Percentiles rank a stretch among this genome's conserved stretches.
phyloP scores from a whole-genome alignment of 2,888 invertebrate genomes.

The Nomada ruficornis region DNA sequence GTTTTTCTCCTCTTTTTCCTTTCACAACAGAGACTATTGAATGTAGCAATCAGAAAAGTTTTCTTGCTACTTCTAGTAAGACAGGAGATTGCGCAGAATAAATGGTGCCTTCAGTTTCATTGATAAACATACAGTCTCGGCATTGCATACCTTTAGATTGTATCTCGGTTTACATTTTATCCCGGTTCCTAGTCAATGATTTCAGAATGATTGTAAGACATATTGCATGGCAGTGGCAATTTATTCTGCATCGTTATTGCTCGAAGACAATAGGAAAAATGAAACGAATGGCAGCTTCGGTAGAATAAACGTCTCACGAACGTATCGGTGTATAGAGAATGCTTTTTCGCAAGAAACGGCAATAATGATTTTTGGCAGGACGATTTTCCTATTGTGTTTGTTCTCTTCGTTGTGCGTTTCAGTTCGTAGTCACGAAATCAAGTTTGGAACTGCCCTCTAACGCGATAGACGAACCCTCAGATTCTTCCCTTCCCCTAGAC shows the following conservation, averaged over 20 bases:
- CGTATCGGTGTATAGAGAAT: constrained; percentile 13
- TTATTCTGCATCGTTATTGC: constrained; percentile 30
- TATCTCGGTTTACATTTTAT: constrained; percentile 15
- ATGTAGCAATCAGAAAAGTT: constrained; percentile 43
- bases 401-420: constrained; percentile 67
- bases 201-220: constrained; percentile 43
- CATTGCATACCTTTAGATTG: constrained; percentile 33
- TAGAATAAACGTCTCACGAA: constrained; percentile 38
- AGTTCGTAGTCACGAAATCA: constrained; percentile 44
- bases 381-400: constrained; percentile 45
- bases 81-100: constrained; percentile 31
- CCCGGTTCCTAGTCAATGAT: constrained; percentile 15
- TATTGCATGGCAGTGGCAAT: constrained; percentile 52
- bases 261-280: constrained; percentile 33
- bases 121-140: constrained; percentile 58
- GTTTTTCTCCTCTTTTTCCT: constrained; percentile 16
- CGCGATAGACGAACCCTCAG: constrained; percentile 29
- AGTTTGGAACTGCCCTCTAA: constrained; percentile 36
- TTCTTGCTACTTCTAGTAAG: constrained; percentile 35
- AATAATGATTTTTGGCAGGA: constrained; percentile 43
- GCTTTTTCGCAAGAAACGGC: constrained; percentile 14
- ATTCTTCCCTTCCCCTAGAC: constrained; percentile 17
- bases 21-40: constrained; percentile 39
- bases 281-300: constrained; percentile 58
- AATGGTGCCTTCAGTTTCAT: constrained; percentile 33